These are phyloP conservation scores for Amblyteles armatorius DNA, from an alignment of 2,888 invertebrate species.

Conservation along the genomic window DNA sequence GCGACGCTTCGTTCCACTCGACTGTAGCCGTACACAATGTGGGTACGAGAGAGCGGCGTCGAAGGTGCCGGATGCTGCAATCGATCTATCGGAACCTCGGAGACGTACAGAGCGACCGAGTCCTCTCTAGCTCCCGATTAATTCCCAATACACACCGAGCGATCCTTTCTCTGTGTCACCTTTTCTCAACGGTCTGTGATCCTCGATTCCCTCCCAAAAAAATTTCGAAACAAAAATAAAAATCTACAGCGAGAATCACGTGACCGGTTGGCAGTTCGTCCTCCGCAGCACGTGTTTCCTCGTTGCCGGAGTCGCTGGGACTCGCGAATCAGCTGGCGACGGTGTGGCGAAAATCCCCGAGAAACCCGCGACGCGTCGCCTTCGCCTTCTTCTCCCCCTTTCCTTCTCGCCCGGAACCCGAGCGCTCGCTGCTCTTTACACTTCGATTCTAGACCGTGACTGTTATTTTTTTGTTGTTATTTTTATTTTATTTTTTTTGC, in stretches of 20 bases:
- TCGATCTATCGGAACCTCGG: background rate
- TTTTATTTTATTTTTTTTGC: background rate
- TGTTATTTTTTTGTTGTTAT: background rate
- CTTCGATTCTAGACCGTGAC: background rate
- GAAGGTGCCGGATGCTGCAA: background rate
- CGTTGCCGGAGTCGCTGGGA: constrained; percentile 2
- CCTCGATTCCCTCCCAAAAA: background rate
- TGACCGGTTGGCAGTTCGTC: constrained; percentile 10
- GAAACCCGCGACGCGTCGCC: background rate
- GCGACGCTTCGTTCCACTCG: constrained; percentile 1
- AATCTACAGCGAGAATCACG: constrained; percentile 3
- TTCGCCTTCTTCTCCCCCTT: background rate
- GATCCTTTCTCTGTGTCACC: background rate
- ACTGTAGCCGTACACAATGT: constrained; percentile 16
- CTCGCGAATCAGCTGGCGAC: constrained; percentile 8
- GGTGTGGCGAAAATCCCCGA: constrained; percentile 16
- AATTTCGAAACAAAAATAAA: background rate
- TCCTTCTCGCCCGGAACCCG: constrained; percentile 5
- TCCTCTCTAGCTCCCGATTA: background rate
- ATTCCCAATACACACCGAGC: background rate
- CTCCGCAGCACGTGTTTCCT: constrained; percentile 36
- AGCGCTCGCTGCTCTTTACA: background rate
- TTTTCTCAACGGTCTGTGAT: background rate
- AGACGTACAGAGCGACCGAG: constrained; percentile 1
- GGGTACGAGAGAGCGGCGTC: constrained; percentile 23